Base-by-base conservation (phyloP, 2,888 invertebrate species). In the Furcula furcula region DNA sequence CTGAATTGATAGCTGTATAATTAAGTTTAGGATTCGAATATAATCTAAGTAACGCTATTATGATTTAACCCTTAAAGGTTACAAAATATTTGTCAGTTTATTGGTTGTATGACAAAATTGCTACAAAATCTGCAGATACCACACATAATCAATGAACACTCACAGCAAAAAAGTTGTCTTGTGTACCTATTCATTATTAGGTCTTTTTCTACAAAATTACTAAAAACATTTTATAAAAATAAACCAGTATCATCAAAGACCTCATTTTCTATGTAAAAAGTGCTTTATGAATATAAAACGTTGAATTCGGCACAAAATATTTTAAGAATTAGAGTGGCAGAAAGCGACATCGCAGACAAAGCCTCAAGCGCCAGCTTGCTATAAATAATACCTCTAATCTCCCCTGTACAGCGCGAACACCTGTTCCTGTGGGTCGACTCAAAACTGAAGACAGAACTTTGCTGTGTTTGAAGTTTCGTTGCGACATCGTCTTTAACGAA, bases 331-430 rank as follows among this genome's bases (percentile, higher is more conserved):
- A 18, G 21, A 33, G 29, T 37, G 36, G 28, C 13, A 35, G 40
- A 51, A 40, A 28, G 38, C 35, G 22, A 9, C 30, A 22, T 29
- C 26, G 26, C 27, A 39, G 41, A 42, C 41, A 42, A 40, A 45
- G 52, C 42, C 40, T 16, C 31, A 29, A 42, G 22, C 26, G 44
- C 42, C 37, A 55, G 60, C 52, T 59, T 55, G 48, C 38, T 40
- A 40, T 45, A 47, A 63, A 62, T 68, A 69, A 65, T 61, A 57
- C 60, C 52, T 54, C 41, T 69, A 69, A 70, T 71, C 65, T 62
- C 42, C 52, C 35, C 44, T 40, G 50, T 46, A 52, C 46, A 52
- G 46, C 36, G 42, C 28, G 28, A 50, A 55, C 60, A 60, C 58
- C 58, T 62, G 58, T 42, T 48, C 36, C 48, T 40, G 47, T 48